Conservation (phyloP, 2,113 vertebrate genomes). For the Leptodactylus fuscus region DNA sequence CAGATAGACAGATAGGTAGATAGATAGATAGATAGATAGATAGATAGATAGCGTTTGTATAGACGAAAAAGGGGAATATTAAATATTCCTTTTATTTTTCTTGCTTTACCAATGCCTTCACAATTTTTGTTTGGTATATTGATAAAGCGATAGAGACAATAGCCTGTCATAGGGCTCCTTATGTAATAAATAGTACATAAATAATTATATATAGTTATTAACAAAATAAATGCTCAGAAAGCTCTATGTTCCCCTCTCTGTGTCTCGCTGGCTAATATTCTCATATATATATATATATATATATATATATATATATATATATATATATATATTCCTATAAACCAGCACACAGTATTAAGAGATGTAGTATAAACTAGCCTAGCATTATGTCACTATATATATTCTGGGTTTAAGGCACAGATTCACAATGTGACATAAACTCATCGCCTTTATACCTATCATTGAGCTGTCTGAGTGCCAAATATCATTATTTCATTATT, state of each 20-base stretch:
- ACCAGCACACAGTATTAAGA: background rate
- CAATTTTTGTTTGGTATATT: background rate
- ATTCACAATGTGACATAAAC: background rate
- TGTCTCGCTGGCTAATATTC: too few relatives aligned
- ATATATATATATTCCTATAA: too few relatives aligned
- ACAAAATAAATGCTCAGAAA: too few relatives aligned
- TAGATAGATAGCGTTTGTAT: background rate
- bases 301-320: background rate
- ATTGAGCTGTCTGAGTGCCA: background rate
- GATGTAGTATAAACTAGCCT: background rate
- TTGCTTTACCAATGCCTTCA: too few relatives aligned
- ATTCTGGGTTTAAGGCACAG: background rate
- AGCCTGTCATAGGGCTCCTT: too few relatives aligned
- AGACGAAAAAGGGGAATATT: background rate
- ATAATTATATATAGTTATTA: too few relatives aligned
- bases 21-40: background rate
- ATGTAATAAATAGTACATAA: background rate
- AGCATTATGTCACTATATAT: background rate
- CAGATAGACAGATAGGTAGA: background rate
- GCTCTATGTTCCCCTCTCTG: too few relatives aligned
- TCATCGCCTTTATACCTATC: conserved; percentile 10
- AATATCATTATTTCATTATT: background rate
- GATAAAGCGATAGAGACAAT: background rate
- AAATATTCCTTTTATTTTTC: too few relatives aligned
- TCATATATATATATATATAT: too few relatives aligned